phyloP scores from a whole-genome alignment of 2,113 vertebrate genomes.

The Serinus canaria region DNA sequence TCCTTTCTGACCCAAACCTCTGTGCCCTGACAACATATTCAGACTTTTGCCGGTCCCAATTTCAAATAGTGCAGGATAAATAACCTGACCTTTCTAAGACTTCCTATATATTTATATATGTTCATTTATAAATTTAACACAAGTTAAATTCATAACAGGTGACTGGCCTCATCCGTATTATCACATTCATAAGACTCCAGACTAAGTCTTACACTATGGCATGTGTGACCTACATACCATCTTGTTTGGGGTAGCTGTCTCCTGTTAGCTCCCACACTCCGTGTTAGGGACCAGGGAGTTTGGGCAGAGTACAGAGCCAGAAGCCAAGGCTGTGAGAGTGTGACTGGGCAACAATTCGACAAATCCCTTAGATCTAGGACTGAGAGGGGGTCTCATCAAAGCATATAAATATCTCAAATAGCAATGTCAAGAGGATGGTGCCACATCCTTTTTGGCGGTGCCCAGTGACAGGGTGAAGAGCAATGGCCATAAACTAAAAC shows the following conservation, averaged over 20 bases:
- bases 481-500: not conserved
- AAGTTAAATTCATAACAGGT: not conserved
- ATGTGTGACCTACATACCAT: accelerated
- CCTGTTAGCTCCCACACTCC: not conserved
- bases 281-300: not conserved
- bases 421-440: accelerated
- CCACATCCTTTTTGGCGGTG: accelerated
- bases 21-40: not conserved
- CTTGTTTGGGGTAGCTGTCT: not conserved
- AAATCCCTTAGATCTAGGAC: not conserved
- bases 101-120: not conserved
- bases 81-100: not conserved
- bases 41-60: accelerated
- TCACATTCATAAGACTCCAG: not conserved
- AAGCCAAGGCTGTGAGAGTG: not conserved
- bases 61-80: not conserved
- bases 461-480: accelerated
- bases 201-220: not conserved
- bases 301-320: not conserved
- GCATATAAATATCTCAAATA: not conserved
- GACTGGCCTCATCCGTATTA: not conserved
- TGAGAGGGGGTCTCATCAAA: not conserved
- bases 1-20: not conserved
- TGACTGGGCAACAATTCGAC: not conserved
- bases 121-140: not conserved